Conservation (phyloP, 2,113 vertebrate genomes). For the Mirounga angustirostris region DNA sequence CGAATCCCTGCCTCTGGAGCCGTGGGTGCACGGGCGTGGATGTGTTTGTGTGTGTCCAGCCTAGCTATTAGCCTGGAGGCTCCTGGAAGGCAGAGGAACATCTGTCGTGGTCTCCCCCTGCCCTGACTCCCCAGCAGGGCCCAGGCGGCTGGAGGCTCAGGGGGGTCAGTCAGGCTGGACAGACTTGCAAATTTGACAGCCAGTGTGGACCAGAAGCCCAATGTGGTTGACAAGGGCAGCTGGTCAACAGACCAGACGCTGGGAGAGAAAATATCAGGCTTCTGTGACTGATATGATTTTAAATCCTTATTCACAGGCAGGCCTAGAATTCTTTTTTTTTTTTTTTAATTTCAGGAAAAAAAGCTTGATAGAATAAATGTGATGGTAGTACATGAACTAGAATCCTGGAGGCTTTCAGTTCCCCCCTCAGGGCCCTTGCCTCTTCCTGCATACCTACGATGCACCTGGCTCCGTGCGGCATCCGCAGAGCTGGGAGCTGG, state of each 20-base stretch:
- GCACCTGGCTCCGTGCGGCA: rapidly evolving
- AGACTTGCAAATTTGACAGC: neutral
- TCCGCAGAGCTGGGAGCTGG: rapidly evolving
- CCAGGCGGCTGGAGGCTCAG: neutral
- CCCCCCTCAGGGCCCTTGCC: neutral
- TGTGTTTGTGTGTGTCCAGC: neutral
- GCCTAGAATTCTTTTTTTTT: neutral
- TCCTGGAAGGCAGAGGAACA: neutral
- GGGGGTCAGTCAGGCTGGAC: neutral
- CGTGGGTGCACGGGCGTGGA: rapidly evolving
- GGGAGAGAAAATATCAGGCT: neutral
- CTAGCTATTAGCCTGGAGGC: neutral
- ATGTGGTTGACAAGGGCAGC: neutral
- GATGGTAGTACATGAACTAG: neutral
- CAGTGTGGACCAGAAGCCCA: too few species aligned
- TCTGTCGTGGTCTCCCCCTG: neutral
- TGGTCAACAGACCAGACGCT: neutral
- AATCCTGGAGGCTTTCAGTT: neutral
- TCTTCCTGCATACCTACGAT: neutral
- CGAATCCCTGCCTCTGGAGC: rapidly evolving
- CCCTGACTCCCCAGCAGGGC: neutral
- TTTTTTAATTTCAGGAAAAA: neutral
- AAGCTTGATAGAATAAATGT: neutral
- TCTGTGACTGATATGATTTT: neutral
- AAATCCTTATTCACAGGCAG: neutral